A percentile compares a stretch with the other conserved stretches of the same genome.
Evolutionary conservation across 53 echinoderm and acorn worm genomes (phyloP).

Genomic region (Actinopyga echinites): DNA sequence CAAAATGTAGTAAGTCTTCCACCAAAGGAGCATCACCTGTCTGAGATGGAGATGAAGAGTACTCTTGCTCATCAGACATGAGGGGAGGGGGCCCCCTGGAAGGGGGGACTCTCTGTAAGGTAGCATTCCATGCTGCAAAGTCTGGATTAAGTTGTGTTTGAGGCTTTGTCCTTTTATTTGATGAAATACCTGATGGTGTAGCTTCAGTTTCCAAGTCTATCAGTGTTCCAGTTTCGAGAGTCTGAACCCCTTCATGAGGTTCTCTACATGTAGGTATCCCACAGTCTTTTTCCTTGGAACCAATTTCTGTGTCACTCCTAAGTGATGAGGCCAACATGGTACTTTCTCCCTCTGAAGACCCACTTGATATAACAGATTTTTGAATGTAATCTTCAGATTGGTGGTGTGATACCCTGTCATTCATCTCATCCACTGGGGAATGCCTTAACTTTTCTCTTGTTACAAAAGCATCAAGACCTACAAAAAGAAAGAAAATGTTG

Average conservation of each 20-base stretch:
- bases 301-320: background rate
- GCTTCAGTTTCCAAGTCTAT: background rate
- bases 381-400: too few relatives aligned
- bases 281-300: background rate
- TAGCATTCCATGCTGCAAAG: constrained; percentile 21
- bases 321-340: background rate
- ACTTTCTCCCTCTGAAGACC: background rate
- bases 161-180: background rate
- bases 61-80: too few relatives aligned
- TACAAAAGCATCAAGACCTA: constrained; percentile 77
- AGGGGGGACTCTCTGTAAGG: background rate
- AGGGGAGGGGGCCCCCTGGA: too few relatives aligned
- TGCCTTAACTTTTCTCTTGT: constrained; percentile 79
- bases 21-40: too few relatives aligned
- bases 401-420: background rate
- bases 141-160: constrained; percentile 8
- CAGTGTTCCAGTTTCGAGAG: background rate
- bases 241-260: background rate
- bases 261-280: background rate
- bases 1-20: too few relatives aligned
- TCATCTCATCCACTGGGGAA: constrained; percentile 45
- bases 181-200: background rate
- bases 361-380: background rate
- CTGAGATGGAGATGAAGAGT: too few relatives aligned
- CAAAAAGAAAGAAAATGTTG: constrained; percentile 14